A percentile compares a stretch with the other conserved stretches of the same genome.
These are phyloP conservation scores for Suillia variegata DNA, from an alignment of 2,888 invertebrate genomes.

Conservation along the genomic window DNA sequence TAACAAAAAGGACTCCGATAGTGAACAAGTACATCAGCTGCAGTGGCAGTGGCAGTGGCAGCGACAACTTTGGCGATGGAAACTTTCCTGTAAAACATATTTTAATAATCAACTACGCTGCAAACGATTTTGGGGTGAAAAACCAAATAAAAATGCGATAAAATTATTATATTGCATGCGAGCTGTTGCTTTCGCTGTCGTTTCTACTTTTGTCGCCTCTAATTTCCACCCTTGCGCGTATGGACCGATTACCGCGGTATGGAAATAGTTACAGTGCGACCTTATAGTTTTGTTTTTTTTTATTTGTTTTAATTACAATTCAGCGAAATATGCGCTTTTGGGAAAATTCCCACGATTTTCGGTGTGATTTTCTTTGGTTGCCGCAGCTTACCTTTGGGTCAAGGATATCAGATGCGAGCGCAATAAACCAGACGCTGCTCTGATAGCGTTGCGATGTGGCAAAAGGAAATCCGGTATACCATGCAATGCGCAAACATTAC, in stretches of 20 bases:
- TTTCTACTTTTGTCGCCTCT: not conserved
- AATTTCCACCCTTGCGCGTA: constrained; percentile 1
- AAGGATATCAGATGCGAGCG: constrained; percentile 4
- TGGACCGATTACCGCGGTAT: not conserved
- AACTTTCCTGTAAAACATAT: not conserved
- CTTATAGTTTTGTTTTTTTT: no score
- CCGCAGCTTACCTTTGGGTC: not conserved
- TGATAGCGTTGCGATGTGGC: not conserved
- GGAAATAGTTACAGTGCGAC: constrained; percentile 2
- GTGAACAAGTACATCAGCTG: not conserved
- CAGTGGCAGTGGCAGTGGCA: not conserved
- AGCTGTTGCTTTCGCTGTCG: not conserved
- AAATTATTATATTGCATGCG: constrained; percentile 3
- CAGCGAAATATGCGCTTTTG: constrained; percentile 44
- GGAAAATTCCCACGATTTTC: constrained; percentile 50
- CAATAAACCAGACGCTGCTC: not conserved
- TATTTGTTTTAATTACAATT: no score
- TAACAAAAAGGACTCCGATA: not conserved
- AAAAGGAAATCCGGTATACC: not conserved
- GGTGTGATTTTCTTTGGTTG: constrained; percentile 13
- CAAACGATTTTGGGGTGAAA: constrained; percentile 7
- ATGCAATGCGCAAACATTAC: not conserved
- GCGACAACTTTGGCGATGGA: not conserved
- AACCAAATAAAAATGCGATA: not conserved
- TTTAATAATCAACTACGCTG: no score